Conservation (phyloP, 2,888 invertebrate genomes). For the Gymnoscelis rufifasciata region DNA sequence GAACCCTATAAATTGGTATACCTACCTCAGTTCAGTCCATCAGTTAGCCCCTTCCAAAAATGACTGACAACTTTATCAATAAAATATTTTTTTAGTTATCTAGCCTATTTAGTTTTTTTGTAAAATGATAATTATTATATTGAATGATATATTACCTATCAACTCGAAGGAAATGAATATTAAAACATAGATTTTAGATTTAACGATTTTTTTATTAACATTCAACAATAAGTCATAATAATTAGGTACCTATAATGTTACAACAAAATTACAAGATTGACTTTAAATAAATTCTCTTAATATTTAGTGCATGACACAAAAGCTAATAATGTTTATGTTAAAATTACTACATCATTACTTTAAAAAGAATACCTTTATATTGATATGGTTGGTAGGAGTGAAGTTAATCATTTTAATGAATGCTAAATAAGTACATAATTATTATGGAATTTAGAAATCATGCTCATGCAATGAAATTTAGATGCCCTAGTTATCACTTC, state of each 20-base stretch:
- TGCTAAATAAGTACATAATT: constrained; percentile 15
- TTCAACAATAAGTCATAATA: constrained; percentile 37
- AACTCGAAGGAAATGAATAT: background rate
- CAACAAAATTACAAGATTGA: constrained; percentile 30
- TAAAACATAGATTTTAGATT: constrained; percentile 28
- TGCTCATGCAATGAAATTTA: constrained; percentile 16
- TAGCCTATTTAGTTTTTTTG: too few relatives aligned
- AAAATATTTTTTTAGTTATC: too few relatives aligned
- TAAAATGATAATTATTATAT: too few relatives aligned
- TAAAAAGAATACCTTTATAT: constrained; percentile 12
- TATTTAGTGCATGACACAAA: constrained; percentile 26
- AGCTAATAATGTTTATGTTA: constrained; percentile 18
- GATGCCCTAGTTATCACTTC: constrained; percentile 15
- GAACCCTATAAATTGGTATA: too few relatives aligned
- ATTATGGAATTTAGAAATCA: constrained; percentile 12
- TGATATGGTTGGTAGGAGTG: constrained; percentile 15
- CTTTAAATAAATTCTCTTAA: constrained; percentile 34
- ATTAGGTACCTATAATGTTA: constrained; percentile 37
- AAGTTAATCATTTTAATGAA: constrained; percentile 11
- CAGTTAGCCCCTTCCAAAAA: too few relatives aligned
- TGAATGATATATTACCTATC: too few relatives aligned
- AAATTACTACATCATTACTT: constrained; percentile 14
- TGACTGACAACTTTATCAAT: too few relatives aligned
- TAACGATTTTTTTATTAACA: constrained; percentile 40
- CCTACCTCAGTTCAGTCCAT: too few relatives aligned